phyloP scores from a whole-genome alignment of 2,113 vertebrate species.

The Orthochromis malagaraziensis region DNA sequence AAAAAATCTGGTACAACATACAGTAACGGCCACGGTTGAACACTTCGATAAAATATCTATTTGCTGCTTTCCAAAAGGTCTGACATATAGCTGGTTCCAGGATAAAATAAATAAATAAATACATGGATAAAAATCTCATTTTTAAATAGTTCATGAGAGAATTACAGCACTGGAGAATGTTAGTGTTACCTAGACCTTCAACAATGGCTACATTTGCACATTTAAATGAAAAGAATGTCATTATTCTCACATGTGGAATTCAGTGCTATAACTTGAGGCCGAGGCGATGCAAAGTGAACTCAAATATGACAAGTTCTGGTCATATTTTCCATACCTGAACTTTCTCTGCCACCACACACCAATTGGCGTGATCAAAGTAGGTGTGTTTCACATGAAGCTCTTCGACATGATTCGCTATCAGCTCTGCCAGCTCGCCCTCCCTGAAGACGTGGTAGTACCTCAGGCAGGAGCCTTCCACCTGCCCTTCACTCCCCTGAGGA shows the following conservation, averaged over 20 bases:
- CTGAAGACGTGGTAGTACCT: constrained; percentile 72
- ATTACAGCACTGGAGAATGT: neutral
- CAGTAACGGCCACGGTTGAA: neutral
- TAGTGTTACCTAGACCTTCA: neutral
- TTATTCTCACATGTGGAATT: neutral
- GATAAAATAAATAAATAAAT: neutral
- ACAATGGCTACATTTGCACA: neutral
- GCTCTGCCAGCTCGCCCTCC: constrained; percentile 66
- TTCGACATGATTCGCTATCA: constrained; percentile 57
- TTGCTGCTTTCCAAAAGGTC: neutral
- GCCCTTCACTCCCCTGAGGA: constrained; percentile 1
- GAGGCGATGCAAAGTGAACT: neutral
- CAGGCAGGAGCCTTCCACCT: constrained; percentile 49
- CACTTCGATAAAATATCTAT: neutral
- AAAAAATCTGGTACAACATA: neutral
- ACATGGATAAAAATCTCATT: neutral
- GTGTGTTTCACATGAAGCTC: constrained; percentile 66
- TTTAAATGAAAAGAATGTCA: neutral
- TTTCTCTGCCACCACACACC: constrained; percentile 70
- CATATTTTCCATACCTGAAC: constrained; percentile 55
- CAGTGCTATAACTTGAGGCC: constrained; percentile 34
- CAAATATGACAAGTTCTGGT: neutral
- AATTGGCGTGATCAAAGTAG: constrained; percentile 72
- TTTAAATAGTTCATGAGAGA: neutral
- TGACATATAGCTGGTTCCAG: neutral